A percentile compares a stretch with the other conserved stretches of the same genome.
phyloP scores from a whole-genome alignment of 2,797 vertebrate species.

The Aplochiton taeniatus region DNA sequence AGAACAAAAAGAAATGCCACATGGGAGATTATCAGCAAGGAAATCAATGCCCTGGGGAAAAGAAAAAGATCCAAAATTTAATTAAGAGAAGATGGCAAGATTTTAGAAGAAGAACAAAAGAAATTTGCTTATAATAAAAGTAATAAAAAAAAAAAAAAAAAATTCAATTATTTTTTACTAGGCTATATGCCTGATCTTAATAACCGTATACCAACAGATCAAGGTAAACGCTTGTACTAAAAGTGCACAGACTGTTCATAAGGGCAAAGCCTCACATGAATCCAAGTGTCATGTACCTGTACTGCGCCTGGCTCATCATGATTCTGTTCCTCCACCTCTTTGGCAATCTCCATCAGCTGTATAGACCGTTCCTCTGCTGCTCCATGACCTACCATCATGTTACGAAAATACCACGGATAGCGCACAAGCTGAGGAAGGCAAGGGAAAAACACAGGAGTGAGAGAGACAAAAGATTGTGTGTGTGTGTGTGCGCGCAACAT shows the following conservation, averaged over 20 bases:
- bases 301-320: slow-evolving; percentile 14
- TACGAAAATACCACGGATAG: slow-evolving; percentile 12
- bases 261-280: background rate
- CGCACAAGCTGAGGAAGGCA: background rate
- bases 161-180: too few species aligned
- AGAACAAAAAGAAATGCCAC: too few species aligned
- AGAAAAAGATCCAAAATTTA: too few species aligned
- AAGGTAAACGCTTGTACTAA: background rate
- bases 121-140: too few species aligned
- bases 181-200: too few species aligned
- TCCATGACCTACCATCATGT: background rate
- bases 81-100: too few species aligned
- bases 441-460: background rate
- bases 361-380: background rate
- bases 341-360: slow-evolving; percentile 12
- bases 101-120: too few species aligned
- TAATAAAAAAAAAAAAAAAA: too few species aligned
- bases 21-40: too few species aligned
- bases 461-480: background rate
- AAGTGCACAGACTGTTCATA: background rate
- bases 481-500: background rate
- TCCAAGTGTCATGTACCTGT: slow-evolving; percentile 12
- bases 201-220: background rate
- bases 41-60: too few species aligned
- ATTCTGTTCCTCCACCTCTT: slow-evolving; percentile 17